phyloP scores from a whole-genome alignment of 2,113 vertebrate species.

The Cyanistes caeruleus region DNA sequence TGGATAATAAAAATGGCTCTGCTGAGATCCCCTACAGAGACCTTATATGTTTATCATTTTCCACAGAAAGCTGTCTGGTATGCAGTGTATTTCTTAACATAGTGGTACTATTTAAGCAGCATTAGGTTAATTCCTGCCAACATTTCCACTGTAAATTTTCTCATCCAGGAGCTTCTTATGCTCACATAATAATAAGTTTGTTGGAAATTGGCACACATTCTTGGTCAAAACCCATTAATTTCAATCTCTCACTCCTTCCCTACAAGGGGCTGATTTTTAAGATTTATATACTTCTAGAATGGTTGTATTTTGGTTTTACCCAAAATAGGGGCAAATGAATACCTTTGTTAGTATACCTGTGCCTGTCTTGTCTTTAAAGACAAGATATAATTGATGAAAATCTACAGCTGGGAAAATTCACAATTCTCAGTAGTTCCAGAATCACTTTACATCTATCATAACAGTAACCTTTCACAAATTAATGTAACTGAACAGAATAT shows the following conservation, averaged over 20 bases:
- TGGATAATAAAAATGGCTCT: conserved; percentile 12
- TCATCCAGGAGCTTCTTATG: conserved; percentile 44
- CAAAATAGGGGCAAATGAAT: neutral
- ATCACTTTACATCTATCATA: neutral
- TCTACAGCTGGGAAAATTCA: neutral
- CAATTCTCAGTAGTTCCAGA: neutral
- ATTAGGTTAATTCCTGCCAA: conserved; percentile 43
- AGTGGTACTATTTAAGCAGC: neutral
- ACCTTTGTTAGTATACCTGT: neutral
- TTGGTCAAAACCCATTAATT: neutral
- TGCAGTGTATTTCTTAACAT: neutral
- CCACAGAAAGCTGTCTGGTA: conserved; percentile 25
- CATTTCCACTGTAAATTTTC: conserved; percentile 60
- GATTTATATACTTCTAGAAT: neutral
- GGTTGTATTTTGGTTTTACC: neutral
- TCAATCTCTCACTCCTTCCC: neutral
- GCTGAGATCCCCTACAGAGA: neutral
- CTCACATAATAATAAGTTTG: conserved; percentile 27
- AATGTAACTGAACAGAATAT: neutral
- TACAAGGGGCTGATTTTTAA: neutral
- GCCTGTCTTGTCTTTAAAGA: neutral
- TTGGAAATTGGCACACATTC: neutral
- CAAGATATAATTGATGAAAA: neutral
- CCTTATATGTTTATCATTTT: neutral
- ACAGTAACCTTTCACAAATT: neutral